Evolutionary conservation across 1,140 invertebrate genomes (phyloP), one percentile per base, ranked within the genome.

Genomic region (Cydia splendana): DNA sequence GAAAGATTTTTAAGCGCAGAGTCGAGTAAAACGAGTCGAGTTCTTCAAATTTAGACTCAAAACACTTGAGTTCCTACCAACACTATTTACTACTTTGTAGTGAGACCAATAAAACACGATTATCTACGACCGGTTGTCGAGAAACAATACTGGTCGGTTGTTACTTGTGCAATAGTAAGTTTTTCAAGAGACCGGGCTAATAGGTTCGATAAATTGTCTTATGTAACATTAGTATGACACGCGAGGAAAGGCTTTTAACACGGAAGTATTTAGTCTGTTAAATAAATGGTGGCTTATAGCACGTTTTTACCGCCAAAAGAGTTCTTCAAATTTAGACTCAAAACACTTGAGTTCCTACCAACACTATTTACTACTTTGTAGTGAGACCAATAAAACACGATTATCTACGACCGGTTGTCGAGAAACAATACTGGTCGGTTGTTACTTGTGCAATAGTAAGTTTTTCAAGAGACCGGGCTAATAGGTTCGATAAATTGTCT

Each of bases 361-460:
- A 45, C 42, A 45, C 42, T 53, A 53, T 15, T 15, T 53, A 5
- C 4, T 53, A 53, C 51, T 53, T 53, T 53, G 51, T 53, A 53
- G 51, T 0, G n/a, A 10, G 57, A 62, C 57, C 67, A 42, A 71
- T 71, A 71, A 71, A 42, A 18, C 30, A 42, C 15, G 67, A 71
- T 71, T 18, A 71, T 71, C 67, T 71, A 71, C 67, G 67, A 67
- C 65, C 30, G 67, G 34, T 38, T 38, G 30, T n/a, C 67, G 51
- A 53, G 51, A 71, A 10, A 71, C 67, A 71, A 71, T 71, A 38
- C 67, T 38, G 30, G 67, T 71, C 18, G 57, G 67, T 71, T 38
- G 57, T 42, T 28, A 67, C 65, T 69, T 69, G 65, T 69, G 65
- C 65, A 69, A 69, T 69, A 30, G 65, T 24, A 13, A 69, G 30